These are phyloP conservation scores for Triplophysa dalaica DNA, from an alignment of 2,113 vertebrate species.

Conservation along the genomic window DNA sequence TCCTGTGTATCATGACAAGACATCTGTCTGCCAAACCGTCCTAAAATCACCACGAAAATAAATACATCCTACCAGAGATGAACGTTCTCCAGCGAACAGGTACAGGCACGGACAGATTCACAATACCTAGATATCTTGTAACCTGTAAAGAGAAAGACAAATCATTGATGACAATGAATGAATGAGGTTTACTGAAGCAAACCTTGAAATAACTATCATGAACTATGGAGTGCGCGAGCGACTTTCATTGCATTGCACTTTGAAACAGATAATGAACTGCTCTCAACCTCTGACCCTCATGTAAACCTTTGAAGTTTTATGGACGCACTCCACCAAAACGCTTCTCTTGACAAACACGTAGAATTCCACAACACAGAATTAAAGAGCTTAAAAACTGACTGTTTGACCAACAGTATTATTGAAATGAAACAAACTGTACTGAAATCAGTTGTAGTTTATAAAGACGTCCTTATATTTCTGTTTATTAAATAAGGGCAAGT, in stretches of 20 bases:
- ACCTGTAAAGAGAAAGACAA: not conserved
- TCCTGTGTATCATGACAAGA: not conserved
- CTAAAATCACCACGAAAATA: not conserved
- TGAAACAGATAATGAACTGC: conserved; percentile 26
- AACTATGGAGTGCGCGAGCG: not conserved
- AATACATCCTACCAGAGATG: not conserved
- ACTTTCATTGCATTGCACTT: conserved; percentile 23
- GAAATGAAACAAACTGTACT: too few relatives aligned
- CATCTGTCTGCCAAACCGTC: too few relatives aligned
- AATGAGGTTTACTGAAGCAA: conserved; percentile 6
- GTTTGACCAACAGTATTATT: too few relatives aligned
- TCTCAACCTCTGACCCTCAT: conserved; percentile 30
- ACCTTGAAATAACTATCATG: conserved; percentile 10
- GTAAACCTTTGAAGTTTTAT: not conserved
- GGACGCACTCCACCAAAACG: not conserved
- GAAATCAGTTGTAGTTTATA: too few relatives aligned
- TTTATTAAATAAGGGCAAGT: too few relatives aligned
- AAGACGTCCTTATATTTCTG: not conserved
- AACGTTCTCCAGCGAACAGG: not conserved
- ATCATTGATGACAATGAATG: not conserved
- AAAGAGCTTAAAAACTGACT: too few relatives aligned
- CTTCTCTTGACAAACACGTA: not conserved
- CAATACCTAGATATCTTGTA: not conserved
- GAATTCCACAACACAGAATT: too few relatives aligned
- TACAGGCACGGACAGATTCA: not conserved